Percentiles rank a stretch among this genome's conserved stretches.
Evolutionary conservation across 2,797 vertebrate genomes (phyloP).

Genomic region (Chanos chanos): DNA sequence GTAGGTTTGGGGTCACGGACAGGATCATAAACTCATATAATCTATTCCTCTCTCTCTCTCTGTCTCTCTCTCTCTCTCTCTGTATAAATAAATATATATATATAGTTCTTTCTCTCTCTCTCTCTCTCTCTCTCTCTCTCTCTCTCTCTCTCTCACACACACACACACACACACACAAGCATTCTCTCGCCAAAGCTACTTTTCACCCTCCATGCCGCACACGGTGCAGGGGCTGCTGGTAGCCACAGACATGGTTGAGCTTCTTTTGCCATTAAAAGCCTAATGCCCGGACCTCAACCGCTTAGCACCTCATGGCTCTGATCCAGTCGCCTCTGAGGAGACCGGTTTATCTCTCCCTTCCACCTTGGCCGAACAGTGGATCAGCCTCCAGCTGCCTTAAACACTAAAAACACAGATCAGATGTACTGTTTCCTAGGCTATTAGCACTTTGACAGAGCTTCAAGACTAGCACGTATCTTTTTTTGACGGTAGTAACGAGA

Average conservation of each 20-base stretch:
- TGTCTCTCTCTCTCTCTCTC: neutral
- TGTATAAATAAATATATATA: neutral
- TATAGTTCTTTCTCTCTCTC: neutral
- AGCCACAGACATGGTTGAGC: conserved; percentile 2
- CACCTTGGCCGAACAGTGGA: conserved; percentile 16
- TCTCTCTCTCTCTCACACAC: neutral
- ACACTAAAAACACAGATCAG: neutral
- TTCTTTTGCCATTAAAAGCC: conserved; percentile 26
- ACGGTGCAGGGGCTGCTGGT: conserved; percentile 1
- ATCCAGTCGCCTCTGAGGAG: conserved; percentile 8
- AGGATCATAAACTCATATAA: too few species aligned
- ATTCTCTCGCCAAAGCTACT: conserved; percentile 13
- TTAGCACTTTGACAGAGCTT: too few species aligned
- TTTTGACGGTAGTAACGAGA: too few species aligned
- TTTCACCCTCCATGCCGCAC: neutral
- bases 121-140: neutral
- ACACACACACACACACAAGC: neutral
- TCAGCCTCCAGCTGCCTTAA: conserved; percentile 1
- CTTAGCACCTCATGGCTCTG: conserved; percentile 3
- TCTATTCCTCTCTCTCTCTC: neutral
- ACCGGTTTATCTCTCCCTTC: conserved; percentile 20
- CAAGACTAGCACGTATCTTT: too few species aligned
- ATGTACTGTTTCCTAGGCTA: conserved; percentile 2
- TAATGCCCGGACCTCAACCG: conserved; percentile 4
- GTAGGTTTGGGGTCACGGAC: neutral